Evolutionary conservation across 2,888 invertebrate genomes (phyloP).

Genomic region (Holacanthella duospinosa): DNA sequence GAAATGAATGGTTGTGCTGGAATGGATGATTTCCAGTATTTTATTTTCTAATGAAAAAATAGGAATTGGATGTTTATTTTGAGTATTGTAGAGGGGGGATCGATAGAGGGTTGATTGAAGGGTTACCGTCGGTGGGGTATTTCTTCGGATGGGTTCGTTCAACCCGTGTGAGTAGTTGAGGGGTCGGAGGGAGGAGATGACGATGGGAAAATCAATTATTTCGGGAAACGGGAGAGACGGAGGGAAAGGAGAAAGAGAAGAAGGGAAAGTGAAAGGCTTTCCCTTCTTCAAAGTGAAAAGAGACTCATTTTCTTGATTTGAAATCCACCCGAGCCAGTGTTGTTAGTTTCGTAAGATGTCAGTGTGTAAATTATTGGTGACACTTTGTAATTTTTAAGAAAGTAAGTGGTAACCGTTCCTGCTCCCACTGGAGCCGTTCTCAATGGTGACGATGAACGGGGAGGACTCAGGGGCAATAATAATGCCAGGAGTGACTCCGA

Average conservation of each 20-base stretch:
- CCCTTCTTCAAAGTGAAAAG: not conserved
- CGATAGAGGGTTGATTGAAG: not conserved
- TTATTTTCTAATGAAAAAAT: not conserved
- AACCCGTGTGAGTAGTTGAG: not conserved
- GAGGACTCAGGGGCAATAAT: conserved; percentile 28
- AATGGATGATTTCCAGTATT: not conserved
- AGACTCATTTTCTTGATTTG: not conserved
- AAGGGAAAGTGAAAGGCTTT: conserved; percentile 1
- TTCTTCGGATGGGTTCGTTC: not conserved
- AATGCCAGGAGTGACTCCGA: conserved; percentile 26
- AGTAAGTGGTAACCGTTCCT: not conserved
- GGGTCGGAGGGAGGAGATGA: not conserved
- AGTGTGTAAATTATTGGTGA: too few species aligned
- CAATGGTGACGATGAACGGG: conserved; percentile 38
- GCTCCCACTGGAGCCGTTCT: conserved; percentile 8
- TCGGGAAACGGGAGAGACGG: not conserved
- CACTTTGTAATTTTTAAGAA: too few species aligned
- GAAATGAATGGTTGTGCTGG: not conserved
- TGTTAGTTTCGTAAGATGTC: not conserved
- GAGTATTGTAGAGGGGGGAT: not conserved
- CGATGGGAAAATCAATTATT: conserved; percentile 6
- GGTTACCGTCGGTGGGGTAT: not conserved
- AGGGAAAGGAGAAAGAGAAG: not conserved
- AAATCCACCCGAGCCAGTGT: not conserved
- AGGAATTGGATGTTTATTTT: not conserved